Evolutionary conservation across 2,888 invertebrate genomes (phyloP), one percentile per base, ranked within the genome.

Genomic region (Oxycera nigricornis): DNA sequence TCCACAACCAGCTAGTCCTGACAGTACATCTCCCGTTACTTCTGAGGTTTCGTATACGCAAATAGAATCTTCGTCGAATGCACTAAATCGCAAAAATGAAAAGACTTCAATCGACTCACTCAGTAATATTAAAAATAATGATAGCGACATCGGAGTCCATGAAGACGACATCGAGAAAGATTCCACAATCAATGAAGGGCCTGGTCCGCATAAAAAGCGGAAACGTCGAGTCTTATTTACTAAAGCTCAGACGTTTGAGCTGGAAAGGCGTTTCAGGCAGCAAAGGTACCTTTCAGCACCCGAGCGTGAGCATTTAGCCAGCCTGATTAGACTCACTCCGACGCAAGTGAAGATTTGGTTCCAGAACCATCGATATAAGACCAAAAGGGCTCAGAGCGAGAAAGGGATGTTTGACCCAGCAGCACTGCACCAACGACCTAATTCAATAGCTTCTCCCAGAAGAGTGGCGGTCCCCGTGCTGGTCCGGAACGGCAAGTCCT

Each of bases 341-440:
- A 98, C 98, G 1, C 99, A 99, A 87, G 94, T 94, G 68, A 98
- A 98, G 87, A 98, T 99, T 81, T 99, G 98, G 98, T 99, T 98
- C 87, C 98, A 98, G 85, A 98, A 98, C 85, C 98, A 98, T 84
- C 92, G 97, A 82, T 99, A 99, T 87, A 99, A 98, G 88, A 97
- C 98, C 82, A 98, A 98, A 87, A 89, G 98, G n/a, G 96, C 98
- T 0, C 94, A 96, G 75, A 96, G 95, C 82, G 98, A 98, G 85
- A 94, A 97, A 85, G 93, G 94, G 20, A 85, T 90, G 78, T 90
- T 92, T 79, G 91, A 92, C 76, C 86, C 89, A 76, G 79, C 80
- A 62, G 80, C 82, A 0, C 39, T 73, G 6, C 82, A 81, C 0
- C 77, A 83, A 72, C 79, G 83, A 59, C 81, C 83, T 14, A 89